Evolutionary conservation across 1,140 invertebrate species (phyloP).

Genomic region (Hycleus phaleratus): DNA sequence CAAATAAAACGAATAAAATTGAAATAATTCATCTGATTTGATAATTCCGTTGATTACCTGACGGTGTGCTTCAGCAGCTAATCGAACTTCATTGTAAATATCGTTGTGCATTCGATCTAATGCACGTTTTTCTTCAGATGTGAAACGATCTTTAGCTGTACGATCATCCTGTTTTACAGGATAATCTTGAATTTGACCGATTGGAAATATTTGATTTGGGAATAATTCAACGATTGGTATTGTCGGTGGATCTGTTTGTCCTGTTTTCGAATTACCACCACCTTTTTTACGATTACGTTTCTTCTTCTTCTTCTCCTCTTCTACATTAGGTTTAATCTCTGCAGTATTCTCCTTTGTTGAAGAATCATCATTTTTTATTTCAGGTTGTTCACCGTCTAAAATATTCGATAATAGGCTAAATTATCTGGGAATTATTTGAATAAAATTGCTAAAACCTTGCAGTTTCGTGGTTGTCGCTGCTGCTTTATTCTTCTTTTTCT

Average conservation of each 20-base stretch:
- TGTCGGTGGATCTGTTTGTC: slow-evolving; percentile 77
- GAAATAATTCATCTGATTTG: no score
- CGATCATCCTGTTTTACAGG: slow-evolving; percentile 63
- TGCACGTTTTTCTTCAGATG: slow-evolving; percentile 84
- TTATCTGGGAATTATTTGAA: background rate
- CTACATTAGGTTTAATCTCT: slow-evolving; percentile 35
- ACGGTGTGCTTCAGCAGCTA: slow-evolving; percentile 95
- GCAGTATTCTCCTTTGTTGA: slow-evolving; percentile 19
- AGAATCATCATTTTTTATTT: slow-evolving; percentile 9
- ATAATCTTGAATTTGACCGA: slow-evolving; percentile 76
- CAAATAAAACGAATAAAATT: no score
- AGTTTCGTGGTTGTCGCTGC: background rate
- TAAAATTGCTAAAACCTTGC: background rate
- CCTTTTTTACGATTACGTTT: slow-evolving; percentile 47
- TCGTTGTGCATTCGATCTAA: slow-evolving; percentile 76
- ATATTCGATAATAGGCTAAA: slow-evolving; percentile 2
- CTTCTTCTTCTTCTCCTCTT: slow-evolving; percentile 52
- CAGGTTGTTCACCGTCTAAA: slow-evolving; percentile 22
- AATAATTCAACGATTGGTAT: slow-evolving; percentile 81
- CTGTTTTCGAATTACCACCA: slow-evolving; percentile 36
- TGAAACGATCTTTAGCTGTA: slow-evolving; percentile 80
- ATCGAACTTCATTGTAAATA: slow-evolving; percentile 90
- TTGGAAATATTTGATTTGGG: slow-evolving; percentile 70
- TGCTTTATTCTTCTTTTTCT: slow-evolving; percentile 46
- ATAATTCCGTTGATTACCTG: slow-evolving; percentile 42